Evolutionary conservation across 2,888 invertebrate genomes (phyloP).

Genomic region (Cremastinae sp.): DNA sequence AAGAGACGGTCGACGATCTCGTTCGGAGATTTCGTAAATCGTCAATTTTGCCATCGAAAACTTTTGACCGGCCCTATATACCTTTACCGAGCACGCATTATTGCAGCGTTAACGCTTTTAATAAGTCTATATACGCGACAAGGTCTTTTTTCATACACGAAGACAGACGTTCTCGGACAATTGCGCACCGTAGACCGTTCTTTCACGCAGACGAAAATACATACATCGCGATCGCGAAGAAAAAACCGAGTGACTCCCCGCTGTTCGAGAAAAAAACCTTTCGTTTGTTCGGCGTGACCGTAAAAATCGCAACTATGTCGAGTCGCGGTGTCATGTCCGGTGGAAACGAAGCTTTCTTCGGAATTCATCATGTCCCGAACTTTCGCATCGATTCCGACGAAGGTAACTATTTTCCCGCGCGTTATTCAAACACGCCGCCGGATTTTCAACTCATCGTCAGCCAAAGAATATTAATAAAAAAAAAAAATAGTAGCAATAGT

Average conservation of each 20-base stretch:
- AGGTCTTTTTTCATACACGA: slow-evolving; percentile 21
- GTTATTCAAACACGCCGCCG: too few relatives aligned
- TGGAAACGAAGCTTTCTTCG: slow-evolving; percentile 70
- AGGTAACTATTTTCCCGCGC: slow-evolving; percentile 66
- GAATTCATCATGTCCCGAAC: slow-evolving; percentile 67
- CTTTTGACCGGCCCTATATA: too few relatives aligned
- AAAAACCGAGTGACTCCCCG: not conserved
- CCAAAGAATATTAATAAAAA: too few relatives aligned
- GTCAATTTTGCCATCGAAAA: too few relatives aligned
- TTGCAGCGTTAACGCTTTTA: slow-evolving; percentile 22
- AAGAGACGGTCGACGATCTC: too few relatives aligned
- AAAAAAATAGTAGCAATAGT: too few relatives aligned
- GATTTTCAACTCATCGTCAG: too few relatives aligned
- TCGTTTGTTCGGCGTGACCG: slow-evolving; percentile 4
- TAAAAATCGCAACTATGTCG: slow-evolving; percentile 70
- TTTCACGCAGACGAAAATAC: not conserved
- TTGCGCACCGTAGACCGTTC: slow-evolving; percentile 4
- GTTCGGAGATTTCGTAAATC: too few relatives aligned
- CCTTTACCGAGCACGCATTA: too few relatives aligned
- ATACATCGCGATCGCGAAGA: not conserved
- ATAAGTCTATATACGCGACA: slow-evolving; percentile 4
- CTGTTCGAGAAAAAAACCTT: not conserved
- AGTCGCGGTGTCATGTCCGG: slow-evolving; percentile 75
- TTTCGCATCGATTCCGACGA: slow-evolving; percentile 75
- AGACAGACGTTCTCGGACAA: slow-evolving; percentile 32